Evolutionary conservation across 2,888 invertebrate species (phyloP).

Genomic region (Ochropleura leucogaster): DNA sequence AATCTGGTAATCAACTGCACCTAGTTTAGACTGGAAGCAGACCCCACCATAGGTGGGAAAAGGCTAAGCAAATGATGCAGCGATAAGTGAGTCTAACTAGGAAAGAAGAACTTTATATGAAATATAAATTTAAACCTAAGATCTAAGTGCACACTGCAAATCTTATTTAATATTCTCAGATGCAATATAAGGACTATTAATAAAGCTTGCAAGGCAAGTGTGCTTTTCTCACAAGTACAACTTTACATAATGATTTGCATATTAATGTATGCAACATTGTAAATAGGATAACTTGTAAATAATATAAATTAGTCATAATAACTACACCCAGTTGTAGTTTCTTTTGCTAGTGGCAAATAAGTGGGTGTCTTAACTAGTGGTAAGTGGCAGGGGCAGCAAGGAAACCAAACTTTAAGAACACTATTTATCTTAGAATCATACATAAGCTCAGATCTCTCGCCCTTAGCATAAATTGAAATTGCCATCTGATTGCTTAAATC

Average conservation of each 20-base stretch:
- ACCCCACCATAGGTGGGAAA: too few species aligned
- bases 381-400: background rate
- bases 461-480: background rate
- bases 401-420: background rate
- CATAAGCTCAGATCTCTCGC: background rate
- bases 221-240: conserved; percentile 33
- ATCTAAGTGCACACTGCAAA: background rate
- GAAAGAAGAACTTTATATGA: background rate
- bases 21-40: too few species aligned
- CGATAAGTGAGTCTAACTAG: background rate
- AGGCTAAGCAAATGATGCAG: too few species aligned
- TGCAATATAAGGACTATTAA: background rate
- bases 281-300: background rate
- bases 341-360: background rate
- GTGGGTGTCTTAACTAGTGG: background rate
- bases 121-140: too few species aligned
- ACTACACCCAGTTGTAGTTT: background rate
- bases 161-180: background rate
- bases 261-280: too few species aligned
- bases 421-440: background rate
- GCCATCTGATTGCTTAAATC: background rate
- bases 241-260: conserved; percentile 37
- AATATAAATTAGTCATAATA: conserved; percentile 29
- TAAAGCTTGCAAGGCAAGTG: conserved; percentile 25
- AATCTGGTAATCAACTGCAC: too few species aligned